These are phyloP conservation scores for Micrastur ruficollis DNA, from an alignment of 2,797 vertebrate genomes.

Conservation along the genomic window DNA sequence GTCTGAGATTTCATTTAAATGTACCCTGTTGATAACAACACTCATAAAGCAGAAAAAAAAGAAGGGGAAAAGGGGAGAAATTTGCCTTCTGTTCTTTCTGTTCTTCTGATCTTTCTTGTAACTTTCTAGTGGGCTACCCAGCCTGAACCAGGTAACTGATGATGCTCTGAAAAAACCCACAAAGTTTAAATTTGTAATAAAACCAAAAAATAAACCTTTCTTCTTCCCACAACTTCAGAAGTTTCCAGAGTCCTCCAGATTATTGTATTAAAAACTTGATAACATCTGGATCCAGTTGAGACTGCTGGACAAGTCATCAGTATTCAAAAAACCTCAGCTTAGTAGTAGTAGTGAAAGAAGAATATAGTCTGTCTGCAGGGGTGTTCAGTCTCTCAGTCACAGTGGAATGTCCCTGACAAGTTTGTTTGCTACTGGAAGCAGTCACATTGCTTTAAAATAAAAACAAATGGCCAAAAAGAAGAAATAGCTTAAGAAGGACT, in stretches of 20 bases:
- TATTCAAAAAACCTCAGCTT: not conserved
- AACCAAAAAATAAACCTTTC: not conserved
- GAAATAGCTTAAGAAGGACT: not conserved
- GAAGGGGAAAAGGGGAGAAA: not conserved
- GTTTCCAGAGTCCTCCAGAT: conserved; percentile 5
- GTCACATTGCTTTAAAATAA: not conserved
- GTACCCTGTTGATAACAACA: not conserved
- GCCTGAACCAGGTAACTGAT: not conserved
- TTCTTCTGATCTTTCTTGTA: not conserved
- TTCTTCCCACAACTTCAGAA: not conserved
- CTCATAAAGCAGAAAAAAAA: not conserved
- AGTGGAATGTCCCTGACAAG: not conserved
- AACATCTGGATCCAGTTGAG: conserved; percentile 37
- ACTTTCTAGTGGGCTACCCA: not conserved
- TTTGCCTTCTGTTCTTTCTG: not conserved
- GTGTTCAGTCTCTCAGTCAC: not conserved
- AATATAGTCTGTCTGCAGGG: not conserved
- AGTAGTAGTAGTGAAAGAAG: not conserved
- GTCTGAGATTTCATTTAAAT: not conserved
- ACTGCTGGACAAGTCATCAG: not conserved
- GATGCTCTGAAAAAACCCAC: not conserved
- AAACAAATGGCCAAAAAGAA: not conserved
- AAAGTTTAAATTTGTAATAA: not conserved
- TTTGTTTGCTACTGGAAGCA: not conserved
- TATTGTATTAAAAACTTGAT: not conserved